A percentile compares a stretch with the other conserved stretches of the same genome.
These are phyloP conservation scores for Chrysotoxum bicinctum DNA, from an alignment of 2,888 invertebrate genomes.

Conservation along the genomic window DNA sequence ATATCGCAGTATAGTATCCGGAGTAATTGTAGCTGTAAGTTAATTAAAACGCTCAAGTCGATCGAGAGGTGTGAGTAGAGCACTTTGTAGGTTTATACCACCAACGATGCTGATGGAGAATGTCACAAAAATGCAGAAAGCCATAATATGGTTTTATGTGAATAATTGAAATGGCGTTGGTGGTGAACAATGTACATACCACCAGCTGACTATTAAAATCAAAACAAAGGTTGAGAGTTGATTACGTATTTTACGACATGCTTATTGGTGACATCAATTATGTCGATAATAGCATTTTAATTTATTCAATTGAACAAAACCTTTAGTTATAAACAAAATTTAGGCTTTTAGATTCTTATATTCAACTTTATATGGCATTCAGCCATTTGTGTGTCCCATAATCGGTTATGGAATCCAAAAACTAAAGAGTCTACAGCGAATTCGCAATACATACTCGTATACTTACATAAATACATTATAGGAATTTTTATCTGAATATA, in stretches of 20 bases:
- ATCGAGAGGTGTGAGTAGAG: conserved; percentile 32
- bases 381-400: too few species aligned
- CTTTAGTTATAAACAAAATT: too few species aligned
- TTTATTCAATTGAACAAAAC: background rate
- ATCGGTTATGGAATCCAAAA: too few species aligned
- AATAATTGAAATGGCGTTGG: conserved; percentile 42
- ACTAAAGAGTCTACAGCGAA: too few species aligned
- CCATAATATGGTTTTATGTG: conserved; percentile 56
- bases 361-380: too few species aligned
- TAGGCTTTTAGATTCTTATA: too few species aligned
- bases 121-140: conserved; percentile 44
- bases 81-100: conserved; percentile 38
- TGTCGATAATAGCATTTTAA: background rate
- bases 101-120: conserved; percentile 33
- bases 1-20: background rate
- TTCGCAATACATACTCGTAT: too few species aligned
- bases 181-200: background rate
- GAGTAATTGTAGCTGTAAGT: conserved; percentile 42
- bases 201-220: background rate
- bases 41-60: conserved; percentile 64
- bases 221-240: conserved; percentile 10
- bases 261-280: too few species aligned
- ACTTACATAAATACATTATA: too few species aligned
- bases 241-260: conserved; percentile 21
- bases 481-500: too few species aligned